Percentiles rank a stretch among this genome's conserved stretches.
These are phyloP conservation scores for Pygoscelis adeliae DNA, from an alignment of 2,113 vertebrate genomes.

Conservation along the genomic window DNA sequence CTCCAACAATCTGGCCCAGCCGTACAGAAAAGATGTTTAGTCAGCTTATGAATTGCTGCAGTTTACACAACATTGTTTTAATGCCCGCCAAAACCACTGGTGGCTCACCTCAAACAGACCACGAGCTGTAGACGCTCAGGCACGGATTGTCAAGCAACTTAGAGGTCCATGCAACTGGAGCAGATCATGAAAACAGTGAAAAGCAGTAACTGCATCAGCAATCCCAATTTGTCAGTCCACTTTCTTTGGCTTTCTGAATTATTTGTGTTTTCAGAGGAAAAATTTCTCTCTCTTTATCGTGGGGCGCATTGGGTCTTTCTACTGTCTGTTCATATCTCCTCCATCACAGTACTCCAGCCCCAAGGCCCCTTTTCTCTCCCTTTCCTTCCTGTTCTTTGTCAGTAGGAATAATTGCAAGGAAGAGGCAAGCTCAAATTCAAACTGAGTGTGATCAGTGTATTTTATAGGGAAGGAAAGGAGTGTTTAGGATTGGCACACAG, in stretches of 20 bases:
- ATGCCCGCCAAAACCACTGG: background rate
- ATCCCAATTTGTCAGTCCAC: background rate
- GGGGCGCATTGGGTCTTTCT: background rate
- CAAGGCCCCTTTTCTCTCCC: conserved; percentile 20
- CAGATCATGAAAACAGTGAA: background rate
- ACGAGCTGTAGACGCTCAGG: background rate
- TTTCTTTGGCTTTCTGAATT: background rate
- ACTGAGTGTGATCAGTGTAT: conserved; percentile 17
- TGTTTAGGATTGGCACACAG: conserved; percentile 1
- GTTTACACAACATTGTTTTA: background rate
- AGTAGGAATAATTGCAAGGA: conserved; percentile 28
- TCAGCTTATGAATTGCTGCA: background rate
- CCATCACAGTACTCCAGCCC: background rate
- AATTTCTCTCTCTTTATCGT: background rate
- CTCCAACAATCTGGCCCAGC: background rate
- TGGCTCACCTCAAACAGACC: background rate
- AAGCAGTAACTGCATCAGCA: background rate
- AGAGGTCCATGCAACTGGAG: background rate
- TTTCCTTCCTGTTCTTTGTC: conserved; percentile 53
- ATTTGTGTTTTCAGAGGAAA: conserved; percentile 12
- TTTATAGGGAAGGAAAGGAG: background rate
- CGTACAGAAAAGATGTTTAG: background rate
- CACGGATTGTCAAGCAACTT: background rate
- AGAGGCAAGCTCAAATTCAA: conserved; percentile 20
- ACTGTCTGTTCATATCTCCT: conserved; percentile 11